Evolutionary conservation across 2,888 invertebrate genomes (phyloP).

Genomic region (Hyles lineata): DNA sequence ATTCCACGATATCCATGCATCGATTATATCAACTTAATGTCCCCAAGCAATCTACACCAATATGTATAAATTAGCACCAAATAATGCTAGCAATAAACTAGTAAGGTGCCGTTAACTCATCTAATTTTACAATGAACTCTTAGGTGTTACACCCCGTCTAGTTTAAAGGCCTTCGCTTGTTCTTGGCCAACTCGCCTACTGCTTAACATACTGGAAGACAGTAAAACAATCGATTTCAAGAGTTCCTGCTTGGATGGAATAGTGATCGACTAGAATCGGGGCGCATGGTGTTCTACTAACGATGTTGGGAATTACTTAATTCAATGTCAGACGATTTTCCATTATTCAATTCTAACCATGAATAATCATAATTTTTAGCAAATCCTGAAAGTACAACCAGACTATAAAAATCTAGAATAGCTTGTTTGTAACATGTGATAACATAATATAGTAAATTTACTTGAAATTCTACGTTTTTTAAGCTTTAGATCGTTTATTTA

Average conservation of each 20-base stretch:
- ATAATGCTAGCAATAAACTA: conserved; percentile 72
- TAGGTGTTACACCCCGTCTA: conserved; percentile 37
- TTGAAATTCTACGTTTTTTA: neutral
- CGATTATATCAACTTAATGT: conserved; percentile 6
- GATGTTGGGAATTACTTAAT: neutral
- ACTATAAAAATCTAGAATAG: neutral
- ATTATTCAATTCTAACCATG: neutral
- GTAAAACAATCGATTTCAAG: conserved; percentile 61
- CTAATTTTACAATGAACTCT: conserved; percentile 48
- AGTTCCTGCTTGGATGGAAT: conserved; percentile 33
- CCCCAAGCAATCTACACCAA: conserved; percentile 44
- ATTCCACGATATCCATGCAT: neutral
- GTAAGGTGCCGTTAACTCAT: conserved; percentile 55
- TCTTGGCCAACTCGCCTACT: conserved; percentile 54
- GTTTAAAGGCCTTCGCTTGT: conserved; percentile 48
- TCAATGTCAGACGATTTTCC: neutral
- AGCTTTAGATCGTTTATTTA: neutral
- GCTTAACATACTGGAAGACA: conserved; percentile 78
- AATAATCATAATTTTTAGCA: no score
- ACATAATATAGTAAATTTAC: neutral
- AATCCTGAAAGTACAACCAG: no score
- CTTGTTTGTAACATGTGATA: neutral
- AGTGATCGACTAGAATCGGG: neutral
- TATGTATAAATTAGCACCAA: conserved; percentile 69
- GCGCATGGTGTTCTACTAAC: neutral